These are phyloP conservation scores for Antedon mediterranea DNA, from an alignment of 53 echinoderm and acorn worm genomes.

Conservation along the genomic window DNA sequence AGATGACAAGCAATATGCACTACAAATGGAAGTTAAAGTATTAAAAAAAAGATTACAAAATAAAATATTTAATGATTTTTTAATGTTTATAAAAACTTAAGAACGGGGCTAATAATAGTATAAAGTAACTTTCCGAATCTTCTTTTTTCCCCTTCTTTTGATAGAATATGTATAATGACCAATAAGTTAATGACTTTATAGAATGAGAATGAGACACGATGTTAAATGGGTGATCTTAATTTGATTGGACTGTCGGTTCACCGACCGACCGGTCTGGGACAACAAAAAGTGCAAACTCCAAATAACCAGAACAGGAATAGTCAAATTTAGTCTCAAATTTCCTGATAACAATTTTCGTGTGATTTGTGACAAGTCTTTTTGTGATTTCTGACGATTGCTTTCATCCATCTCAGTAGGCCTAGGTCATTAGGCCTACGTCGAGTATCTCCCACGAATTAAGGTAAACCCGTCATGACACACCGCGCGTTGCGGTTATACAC, in stretches of 20 bases:
- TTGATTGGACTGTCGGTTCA: background rate
- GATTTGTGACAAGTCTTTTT: background rate
- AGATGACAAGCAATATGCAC: too few relatives aligned
- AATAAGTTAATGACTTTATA: background rate
- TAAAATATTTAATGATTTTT: too few relatives aligned
- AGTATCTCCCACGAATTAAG: background rate
- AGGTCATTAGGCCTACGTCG: background rate
- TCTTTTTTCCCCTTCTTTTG: too few relatives aligned
- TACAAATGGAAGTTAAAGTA: too few relatives aligned
- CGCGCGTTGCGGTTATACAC: background rate
- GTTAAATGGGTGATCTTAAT: background rate
- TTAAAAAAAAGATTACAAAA: too few relatives aligned
- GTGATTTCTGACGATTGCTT: background rate
- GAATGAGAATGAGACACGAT: background rate
- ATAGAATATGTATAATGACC: background rate
- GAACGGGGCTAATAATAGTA: too few relatives aligned
- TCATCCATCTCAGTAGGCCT: background rate
- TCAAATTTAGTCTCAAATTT: background rate
- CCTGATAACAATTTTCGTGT: background rate
- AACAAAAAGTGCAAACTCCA: background rate
- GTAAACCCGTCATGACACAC: background rate
- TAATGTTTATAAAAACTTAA: too few relatives aligned
- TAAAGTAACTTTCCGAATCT: too few relatives aligned
- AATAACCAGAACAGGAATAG: background rate
- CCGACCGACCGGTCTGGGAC: background rate